Evolutionary conservation across 2,797 vertebrate genomes (phyloP).

Genomic region (Pogoniulus pusillus): DNA sequence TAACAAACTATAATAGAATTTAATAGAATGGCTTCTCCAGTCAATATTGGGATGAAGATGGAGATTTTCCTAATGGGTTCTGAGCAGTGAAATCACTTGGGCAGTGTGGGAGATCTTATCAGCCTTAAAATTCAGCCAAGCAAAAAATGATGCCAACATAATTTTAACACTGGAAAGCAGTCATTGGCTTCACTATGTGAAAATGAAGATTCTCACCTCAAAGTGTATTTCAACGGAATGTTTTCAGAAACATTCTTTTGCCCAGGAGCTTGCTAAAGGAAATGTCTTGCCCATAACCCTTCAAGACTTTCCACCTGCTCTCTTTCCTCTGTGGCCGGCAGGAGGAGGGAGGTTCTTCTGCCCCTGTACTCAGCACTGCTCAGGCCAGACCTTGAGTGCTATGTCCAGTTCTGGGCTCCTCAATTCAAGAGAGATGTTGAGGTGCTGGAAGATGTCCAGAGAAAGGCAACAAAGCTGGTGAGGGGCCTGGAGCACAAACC

Average conservation of each 20-base stretch:
- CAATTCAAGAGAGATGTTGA: too few species aligned
- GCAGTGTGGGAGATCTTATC: not conserved
- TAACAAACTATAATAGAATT: slow-evolving; percentile 26
- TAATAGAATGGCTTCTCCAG: slow-evolving; percentile 27
- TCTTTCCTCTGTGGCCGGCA: too few species aligned
- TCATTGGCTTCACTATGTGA: not conserved
- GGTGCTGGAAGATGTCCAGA: too few species aligned
- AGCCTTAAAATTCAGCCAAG: slow-evolving; percentile 6
- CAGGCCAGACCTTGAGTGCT: too few species aligned
- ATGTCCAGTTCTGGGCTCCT: too few species aligned
- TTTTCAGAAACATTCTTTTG: not conserved
- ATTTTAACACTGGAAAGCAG: slow-evolving; percentile 9
- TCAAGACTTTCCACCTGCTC: not conserved
- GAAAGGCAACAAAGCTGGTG: too few species aligned
- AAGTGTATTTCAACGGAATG: not conserved
- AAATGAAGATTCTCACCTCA: not conserved
- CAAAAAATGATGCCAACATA: not conserved
- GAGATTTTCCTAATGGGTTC: slow-evolving; percentile 9
- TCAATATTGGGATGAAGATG: not conserved
- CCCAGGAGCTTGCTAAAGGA: not conserved
- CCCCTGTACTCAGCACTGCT: too few species aligned
- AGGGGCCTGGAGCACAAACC: too few species aligned
- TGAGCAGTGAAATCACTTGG: not conserved
- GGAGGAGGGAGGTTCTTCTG: too few species aligned
- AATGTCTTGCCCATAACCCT: not conserved